Conservation (phyloP, 53 echinoderm and acorn worm species). For the Holothuria leucospilota region DNA sequence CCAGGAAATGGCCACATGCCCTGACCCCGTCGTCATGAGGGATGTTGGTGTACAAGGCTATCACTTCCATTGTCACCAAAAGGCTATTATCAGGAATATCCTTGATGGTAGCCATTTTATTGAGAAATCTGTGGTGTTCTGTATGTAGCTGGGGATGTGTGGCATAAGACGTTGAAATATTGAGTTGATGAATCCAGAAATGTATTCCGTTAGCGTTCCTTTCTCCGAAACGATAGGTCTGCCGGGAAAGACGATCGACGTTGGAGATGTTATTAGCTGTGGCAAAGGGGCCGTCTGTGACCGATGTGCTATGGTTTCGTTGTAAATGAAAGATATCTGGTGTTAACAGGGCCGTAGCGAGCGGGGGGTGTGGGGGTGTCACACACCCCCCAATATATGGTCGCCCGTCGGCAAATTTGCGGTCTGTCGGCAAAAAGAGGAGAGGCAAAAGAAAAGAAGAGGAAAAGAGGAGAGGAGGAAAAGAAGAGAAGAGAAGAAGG, state of each 20-base stretch:
- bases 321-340: no score
- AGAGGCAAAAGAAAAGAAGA: no score
- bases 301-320: no score
- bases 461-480: no score
- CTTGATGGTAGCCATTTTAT: neutral
- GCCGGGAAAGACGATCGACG: neutral
- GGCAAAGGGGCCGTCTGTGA: no score
- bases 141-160: neutral
- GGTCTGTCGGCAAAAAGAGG: no score
- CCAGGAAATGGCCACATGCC: no score
- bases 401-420: no score
- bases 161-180: neutral
- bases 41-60: neutral
- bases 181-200: neutral
- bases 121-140: neutral
- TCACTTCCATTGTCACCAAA: neutral
- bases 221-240: neutral
- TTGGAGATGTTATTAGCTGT: neutral
- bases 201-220: neutral
- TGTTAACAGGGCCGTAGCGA: no score
- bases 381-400: no score
- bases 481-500: no score
- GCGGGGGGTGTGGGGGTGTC: no score
- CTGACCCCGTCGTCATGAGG: neutral
- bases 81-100: neutral